phyloP scores from a whole-genome alignment of 2,113 vertebrate genomes.

The Sinosuthora webbiana region DNA sequence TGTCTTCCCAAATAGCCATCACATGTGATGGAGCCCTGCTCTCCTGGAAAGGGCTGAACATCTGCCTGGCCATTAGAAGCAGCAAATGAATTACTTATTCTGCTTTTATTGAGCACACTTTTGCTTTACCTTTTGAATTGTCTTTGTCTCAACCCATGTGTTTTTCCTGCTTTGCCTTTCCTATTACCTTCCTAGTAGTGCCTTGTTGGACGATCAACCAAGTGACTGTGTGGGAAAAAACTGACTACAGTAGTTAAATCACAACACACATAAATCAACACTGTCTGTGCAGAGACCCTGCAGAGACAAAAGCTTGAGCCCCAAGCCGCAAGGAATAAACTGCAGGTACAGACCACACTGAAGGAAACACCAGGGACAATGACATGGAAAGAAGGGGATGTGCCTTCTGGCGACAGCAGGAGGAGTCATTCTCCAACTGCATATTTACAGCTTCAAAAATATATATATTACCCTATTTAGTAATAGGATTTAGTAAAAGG shows the following conservation, averaged over 20 bases:
- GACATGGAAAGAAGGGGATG: not conserved
- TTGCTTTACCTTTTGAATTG: not conserved
- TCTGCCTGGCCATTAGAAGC: rapidly evolving
- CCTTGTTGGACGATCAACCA: rapidly evolving
- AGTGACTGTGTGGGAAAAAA: not conserved
- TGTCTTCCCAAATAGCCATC: not conserved
- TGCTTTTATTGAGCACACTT: not conserved
- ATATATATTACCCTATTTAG: not conserved
- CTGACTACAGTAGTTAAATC: not conserved
- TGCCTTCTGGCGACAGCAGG: not conserved
- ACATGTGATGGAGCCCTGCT: rapidly evolving
- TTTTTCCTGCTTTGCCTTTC: not conserved
- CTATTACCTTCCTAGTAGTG: not conserved
- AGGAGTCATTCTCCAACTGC: not conserved
- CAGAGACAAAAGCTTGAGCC: not conserved
- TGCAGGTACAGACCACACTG: not conserved
- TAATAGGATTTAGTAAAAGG: not conserved
- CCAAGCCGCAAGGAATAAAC: not conserved
- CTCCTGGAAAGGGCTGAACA: not conserved
- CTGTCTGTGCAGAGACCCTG: not conserved
- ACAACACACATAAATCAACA: not conserved
- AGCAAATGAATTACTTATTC: not conserved
- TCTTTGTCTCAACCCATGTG: not conserved
- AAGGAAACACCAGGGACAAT: not conserved
- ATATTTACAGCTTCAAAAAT: not conserved